phyloP scores from a whole-genome alignment of 2,888 invertebrate species.

The Bursaphelenchus okinawaensis region DNA sequence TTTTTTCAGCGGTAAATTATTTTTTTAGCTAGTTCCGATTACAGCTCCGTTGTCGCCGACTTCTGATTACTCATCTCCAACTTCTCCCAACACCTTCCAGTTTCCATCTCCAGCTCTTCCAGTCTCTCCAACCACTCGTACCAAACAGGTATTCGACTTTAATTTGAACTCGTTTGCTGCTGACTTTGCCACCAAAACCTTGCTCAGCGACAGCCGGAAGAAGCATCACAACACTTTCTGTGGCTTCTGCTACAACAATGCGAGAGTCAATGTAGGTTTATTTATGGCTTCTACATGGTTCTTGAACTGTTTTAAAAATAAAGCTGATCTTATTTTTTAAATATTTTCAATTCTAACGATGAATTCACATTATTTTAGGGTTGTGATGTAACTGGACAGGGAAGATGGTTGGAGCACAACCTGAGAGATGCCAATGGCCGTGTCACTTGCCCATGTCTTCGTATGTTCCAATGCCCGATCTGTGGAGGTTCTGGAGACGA shows the following conservation, averaged over 20 bases:
- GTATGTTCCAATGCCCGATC: background rate
- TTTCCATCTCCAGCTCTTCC: background rate
- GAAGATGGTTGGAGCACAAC: background rate
- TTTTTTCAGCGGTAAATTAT: too few species aligned
- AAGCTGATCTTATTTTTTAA: too few species aligned
- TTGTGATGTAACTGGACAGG: background rate
- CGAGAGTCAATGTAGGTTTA: background rate
- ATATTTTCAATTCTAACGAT: too few species aligned
- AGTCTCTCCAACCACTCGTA: background rate
- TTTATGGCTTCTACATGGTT: too few species aligned
- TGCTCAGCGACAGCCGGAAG: background rate
- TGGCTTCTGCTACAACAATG: background rate
- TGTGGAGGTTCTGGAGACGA: background rate
- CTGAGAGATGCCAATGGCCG: background rate
- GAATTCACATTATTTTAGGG: too few species aligned
- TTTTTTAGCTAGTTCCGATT: background rate
- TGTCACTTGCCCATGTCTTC: background rate
- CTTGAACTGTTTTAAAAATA: too few species aligned
- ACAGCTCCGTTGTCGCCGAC: background rate
- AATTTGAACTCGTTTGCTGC: background rate
- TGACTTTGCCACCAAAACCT: background rate
- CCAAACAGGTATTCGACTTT: background rate
- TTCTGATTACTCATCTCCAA: background rate
- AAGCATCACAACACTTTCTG: background rate
- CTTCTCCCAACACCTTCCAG: background rate